Conservation (phyloP, 2,797 vertebrate species). For the Fistularia commersonii region DNA sequence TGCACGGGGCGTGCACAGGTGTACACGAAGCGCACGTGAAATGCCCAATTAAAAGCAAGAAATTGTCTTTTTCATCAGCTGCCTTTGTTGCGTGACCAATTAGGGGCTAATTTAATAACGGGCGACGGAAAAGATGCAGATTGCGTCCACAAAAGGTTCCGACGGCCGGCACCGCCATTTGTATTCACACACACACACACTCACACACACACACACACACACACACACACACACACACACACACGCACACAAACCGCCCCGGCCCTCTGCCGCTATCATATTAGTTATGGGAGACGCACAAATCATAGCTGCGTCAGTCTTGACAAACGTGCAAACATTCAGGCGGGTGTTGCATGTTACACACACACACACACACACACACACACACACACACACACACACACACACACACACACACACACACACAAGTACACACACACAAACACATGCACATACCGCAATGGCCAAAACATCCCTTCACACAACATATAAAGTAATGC, state of each 20-base stretch:
- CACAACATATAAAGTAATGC: too few relatives aligned
- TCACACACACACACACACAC: slow-evolving; percentile 11
- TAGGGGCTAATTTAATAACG: slow-evolving; percentile 91
- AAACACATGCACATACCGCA: slow-evolving; percentile 65
- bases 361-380: slow-evolving; percentile 9
- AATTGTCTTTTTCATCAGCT: slow-evolving; percentile 90
- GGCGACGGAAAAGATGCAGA: slow-evolving; percentile 82
- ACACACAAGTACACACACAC: slow-evolving; percentile 26
- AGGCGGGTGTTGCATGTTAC: slow-evolving; percentile 19
- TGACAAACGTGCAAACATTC: slow-evolving; percentile 9
- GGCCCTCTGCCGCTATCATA: slow-evolving; percentile 36
- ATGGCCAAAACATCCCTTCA: too few relatives aligned
- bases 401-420: slow-evolving; percentile 12
- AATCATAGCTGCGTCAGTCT: too few relatives aligned
- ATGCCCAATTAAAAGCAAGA: slow-evolving; percentile 93
- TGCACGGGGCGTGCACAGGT: slow-evolving; percentile 92
- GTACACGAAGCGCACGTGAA: slow-evolving; percentile 86
- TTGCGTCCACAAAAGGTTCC: slow-evolving; percentile 88
- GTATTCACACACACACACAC: slow-evolving; percentile 63
- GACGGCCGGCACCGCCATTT: slow-evolving; percentile 76
- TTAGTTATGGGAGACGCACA: slow-evolving; percentile 62
- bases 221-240: slow-evolving; percentile 20
- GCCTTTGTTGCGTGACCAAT: slow-evolving; percentile 89
- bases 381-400: slow-evolving; percentile 18
- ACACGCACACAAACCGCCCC: slow-evolving; percentile 47